phyloP scores from a whole-genome alignment of 1,140 invertebrate genomes.

The Lutraria rhynchaena region DNA sequence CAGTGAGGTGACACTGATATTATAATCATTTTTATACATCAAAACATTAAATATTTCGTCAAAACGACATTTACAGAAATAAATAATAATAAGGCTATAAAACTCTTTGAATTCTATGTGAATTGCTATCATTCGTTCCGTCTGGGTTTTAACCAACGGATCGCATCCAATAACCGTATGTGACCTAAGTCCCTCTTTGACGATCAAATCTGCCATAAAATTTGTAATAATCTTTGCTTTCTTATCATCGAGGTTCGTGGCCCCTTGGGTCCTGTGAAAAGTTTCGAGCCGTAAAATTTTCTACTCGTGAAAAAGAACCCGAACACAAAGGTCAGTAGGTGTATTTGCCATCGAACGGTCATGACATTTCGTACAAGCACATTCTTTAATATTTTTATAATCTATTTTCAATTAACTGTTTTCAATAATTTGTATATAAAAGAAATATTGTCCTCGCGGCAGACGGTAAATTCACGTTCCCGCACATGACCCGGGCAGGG shows the following conservation, averaged over 20 bases:
- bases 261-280: slow-evolving; percentile 9
- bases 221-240: slow-evolving; percentile 6
- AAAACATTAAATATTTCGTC: too few relatives aligned
- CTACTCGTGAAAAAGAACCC: background rate
- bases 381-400: slow-evolving; percentile 33
- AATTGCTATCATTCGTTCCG: too few relatives aligned
- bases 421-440: slow-evolving; percentile 29
- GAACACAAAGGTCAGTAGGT: background rate
- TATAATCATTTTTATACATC: too few relatives aligned
- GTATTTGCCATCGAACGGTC: slow-evolving; percentile 26
- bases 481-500: slow-evolving; percentile 26
- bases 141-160: slow-evolving; percentile 22
- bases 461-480: slow-evolving; percentile 7
- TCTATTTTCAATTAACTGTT: slow-evolving; percentile 28
- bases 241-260: slow-evolving; percentile 3
- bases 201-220: slow-evolving; percentile 33
- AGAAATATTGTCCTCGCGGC: background rate
- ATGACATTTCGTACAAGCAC: slow-evolving; percentile 32
- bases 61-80: too few relatives aligned
- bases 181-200: background rate
- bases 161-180: background rate
- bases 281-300: slow-evolving; percentile 18
- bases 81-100: too few relatives aligned
- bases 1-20: too few relatives aligned
- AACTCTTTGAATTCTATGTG: too few relatives aligned